Evolutionary conservation across 2,113 vertebrate genomes (phyloP).

Genomic region (Delphinapterus leucas): DNA sequence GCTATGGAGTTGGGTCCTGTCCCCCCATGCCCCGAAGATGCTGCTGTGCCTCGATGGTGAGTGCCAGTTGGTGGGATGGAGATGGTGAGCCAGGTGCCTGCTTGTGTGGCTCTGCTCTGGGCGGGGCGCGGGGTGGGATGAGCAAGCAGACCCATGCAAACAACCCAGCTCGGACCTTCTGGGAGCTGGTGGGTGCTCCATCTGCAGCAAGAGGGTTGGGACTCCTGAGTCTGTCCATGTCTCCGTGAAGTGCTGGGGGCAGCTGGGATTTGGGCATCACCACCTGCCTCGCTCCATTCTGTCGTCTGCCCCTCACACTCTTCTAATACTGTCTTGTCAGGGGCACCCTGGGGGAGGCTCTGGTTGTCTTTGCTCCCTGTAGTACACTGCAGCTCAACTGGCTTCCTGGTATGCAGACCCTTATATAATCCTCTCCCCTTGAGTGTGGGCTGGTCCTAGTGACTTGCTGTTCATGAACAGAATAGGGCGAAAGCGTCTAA

Average conservation of each 20-base stretch:
- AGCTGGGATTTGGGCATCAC: not conserved
- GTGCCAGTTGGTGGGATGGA: too few relatives aligned
- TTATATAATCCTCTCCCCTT: not conserved
- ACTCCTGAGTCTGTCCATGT: not conserved
- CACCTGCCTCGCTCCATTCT: not conserved
- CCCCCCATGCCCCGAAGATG: not conserved
- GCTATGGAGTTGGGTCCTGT: not conserved
- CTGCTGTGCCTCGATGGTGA: not conserved
- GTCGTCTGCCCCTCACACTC: not conserved
- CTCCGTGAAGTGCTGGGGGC: not conserved
- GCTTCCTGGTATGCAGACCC: not conserved
- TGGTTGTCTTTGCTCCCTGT: not conserved
- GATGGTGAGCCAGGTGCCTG: not conserved
- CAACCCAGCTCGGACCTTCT: not conserved
- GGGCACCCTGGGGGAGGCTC: not conserved
- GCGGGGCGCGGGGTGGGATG: rapidly evolving
- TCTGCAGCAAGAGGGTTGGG: not conserved
- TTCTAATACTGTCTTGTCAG: not conserved
- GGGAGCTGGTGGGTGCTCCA: not conserved
- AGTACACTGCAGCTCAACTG: not conserved
- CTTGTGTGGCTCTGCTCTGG: not conserved
- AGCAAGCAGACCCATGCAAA: not conserved
- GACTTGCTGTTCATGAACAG: not conserved
- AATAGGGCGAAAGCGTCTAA: not conserved
- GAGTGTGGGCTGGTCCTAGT: not conserved